These are phyloP conservation scores for Trissolcus japonicus DNA, from an alignment of 2,888 invertebrate species.

Conservation along the genomic window DNA sequence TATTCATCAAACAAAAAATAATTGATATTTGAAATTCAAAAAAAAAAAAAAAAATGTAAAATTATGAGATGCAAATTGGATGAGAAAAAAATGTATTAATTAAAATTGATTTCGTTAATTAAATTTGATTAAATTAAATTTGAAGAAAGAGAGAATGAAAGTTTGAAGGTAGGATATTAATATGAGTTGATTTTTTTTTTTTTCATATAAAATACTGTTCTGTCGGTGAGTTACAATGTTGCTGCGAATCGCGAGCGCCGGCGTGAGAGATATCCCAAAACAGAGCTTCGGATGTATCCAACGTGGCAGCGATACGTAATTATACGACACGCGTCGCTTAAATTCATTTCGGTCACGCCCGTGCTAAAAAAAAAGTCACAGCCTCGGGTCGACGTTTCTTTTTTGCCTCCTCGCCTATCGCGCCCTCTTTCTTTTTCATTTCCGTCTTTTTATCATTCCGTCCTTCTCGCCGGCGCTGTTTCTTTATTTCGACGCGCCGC, in stretches of 20 bases:
- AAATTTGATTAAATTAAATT: too few species aligned
- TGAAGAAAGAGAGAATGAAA: too few species aligned
- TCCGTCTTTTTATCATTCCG: constrained; percentile 7
- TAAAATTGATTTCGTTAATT: too few species aligned
- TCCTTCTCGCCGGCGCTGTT: constrained; percentile 8
- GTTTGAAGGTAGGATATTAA: too few species aligned
- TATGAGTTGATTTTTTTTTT: background rate
- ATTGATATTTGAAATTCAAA: too few species aligned
- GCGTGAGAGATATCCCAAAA: constrained; percentile 44
- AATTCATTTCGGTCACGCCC: constrained; percentile 54
- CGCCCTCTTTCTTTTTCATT: constrained; percentile 6
- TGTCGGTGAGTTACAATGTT: constrained; percentile 21
- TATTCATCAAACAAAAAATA: too few species aligned
- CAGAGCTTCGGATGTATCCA: constrained; percentile 21
- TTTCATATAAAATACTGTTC: constrained; percentile 11
- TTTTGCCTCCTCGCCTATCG: constrained; percentile 5
- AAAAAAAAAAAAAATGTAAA: too few species aligned
- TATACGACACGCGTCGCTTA: constrained; percentile 56
- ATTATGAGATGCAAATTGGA: too few species aligned
- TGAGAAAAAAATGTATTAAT: too few species aligned
- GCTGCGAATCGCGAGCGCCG: constrained; percentile 21
- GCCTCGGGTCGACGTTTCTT: constrained; percentile 28
- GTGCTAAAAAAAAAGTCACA: constrained; percentile 47
- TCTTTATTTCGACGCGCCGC: constrained; percentile 30
- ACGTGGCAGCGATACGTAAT: constrained; percentile 49